These are phyloP conservation scores for Picus viridis DNA, from an alignment of 2,797 vertebrate genomes.

Conservation along the genomic window DNA sequence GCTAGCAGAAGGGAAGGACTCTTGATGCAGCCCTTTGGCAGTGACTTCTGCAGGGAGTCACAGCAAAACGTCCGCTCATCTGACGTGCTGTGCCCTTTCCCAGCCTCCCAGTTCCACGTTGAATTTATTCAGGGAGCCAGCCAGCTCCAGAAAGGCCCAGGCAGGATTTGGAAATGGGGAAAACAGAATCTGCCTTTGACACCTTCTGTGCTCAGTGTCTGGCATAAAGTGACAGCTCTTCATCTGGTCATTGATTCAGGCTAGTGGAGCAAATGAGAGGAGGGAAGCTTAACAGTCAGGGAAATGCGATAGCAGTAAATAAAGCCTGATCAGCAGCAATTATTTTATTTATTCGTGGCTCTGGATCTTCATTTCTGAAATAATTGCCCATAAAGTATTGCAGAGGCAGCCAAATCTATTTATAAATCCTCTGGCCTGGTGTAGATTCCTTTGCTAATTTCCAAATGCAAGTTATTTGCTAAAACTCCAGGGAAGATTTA, in stretches of 20 bases:
- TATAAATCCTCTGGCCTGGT: slow-evolving; percentile 54
- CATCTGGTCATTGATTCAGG: not conserved
- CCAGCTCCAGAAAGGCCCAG: not conserved
- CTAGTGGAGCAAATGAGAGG: not conserved
- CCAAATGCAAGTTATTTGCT: slow-evolving; percentile 33
- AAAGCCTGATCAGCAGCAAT: slow-evolving; percentile 41
- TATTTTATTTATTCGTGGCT: slow-evolving; percentile 59
- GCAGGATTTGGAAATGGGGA: not conserved
- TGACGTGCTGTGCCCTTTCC: not conserved
- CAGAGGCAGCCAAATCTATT: slow-evolving; percentile 59
- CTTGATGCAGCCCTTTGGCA: not conserved
- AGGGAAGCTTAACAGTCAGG: not conserved
- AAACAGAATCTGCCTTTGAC: not conserved
- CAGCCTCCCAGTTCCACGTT: not conserved
- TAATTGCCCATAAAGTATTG: slow-evolving; percentile 50
- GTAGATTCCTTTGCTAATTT: slow-evolving; percentile 61
- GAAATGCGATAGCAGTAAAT: slow-evolving; percentile 5
- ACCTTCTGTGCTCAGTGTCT: not conserved
- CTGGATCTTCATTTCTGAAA: slow-evolving; percentile 47
- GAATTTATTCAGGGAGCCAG: not conserved
- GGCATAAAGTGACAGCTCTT: not conserved
- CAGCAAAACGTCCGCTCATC: not conserved
- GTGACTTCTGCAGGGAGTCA: not conserved
- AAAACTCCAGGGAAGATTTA: slow-evolving; percentile 61
- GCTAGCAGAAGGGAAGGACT: not conserved